Evolutionary conservation across 2,797 vertebrate species (phyloP), one percentile per base, ranked within the genome.

Genomic region (Cryptoprocta ferox): DNA sequence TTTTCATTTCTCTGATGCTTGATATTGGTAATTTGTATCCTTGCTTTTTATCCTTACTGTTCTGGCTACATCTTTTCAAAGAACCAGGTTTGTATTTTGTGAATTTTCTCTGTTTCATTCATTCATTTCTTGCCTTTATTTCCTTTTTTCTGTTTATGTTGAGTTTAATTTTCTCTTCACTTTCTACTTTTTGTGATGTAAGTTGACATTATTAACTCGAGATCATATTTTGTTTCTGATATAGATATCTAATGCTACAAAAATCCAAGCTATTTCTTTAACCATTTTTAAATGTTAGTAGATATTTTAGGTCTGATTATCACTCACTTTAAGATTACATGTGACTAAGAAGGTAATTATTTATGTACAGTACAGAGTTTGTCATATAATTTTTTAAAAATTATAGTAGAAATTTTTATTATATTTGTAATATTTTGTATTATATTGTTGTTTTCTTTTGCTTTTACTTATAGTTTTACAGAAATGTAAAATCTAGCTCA

Each of bases 401-500:
- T 68, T 4, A 56, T n/a, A n/a, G 4, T 30, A 0, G 3, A 65
- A 59, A 76, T 48, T 75, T 93, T 73, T 53, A 1, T 6, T 78
- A 32, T 89, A 35, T 65, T 79, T 81, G 24, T 2, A 81, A 3
- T 12, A 71, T 35, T 92, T 86, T 45, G 71, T 21, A 71, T 73
- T 73, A 73, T 84, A 11, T 82, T 7, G 24, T 90, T 14, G 18
- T 18, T 78, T 50, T 79, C 13, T 92, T 95, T 84, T 59, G 16
- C 1, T 92, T 90, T 92, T 94, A 71, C 24, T 56, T 21, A 93
- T 82, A 85, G 35, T 91, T 96, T 82, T 92, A 92, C 68, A 91
- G 35, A 89, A 91, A 73, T 92, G n/a, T 82, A 91, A 93, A 96
- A 91, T 93, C 15, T 14, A 76, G 5, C 13, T 42, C 14, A 66